These are phyloP conservation scores for Amblyjoppa proteus DNA, from an alignment of 2,888 invertebrate species.

Conservation along the genomic window DNA sequence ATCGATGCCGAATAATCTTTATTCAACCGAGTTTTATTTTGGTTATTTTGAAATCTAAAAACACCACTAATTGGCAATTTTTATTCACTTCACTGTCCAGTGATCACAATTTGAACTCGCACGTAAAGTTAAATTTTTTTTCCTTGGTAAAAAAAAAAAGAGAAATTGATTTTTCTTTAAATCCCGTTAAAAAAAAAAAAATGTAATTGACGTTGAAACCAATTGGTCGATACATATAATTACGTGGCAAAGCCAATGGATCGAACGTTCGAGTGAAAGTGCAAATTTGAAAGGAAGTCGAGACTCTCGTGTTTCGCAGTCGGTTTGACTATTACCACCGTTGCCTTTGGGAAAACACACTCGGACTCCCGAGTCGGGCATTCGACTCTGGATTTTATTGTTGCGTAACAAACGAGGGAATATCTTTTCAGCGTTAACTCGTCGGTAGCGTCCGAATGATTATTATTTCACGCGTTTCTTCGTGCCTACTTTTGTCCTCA, in stretches of 20 bases:
- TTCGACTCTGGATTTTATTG: not conserved
- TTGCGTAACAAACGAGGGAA: conserved; percentile 3
- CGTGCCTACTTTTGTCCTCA: not conserved
- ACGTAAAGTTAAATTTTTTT: no score
- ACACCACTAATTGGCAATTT: no score
- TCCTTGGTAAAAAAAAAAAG: no score
- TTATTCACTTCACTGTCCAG: no score
- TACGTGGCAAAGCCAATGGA: not conserved
- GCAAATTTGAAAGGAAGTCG: conserved; percentile 16
- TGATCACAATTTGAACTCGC: no score
- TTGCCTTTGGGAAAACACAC: not conserved
- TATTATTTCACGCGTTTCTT: not conserved
- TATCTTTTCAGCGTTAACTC: not conserved
- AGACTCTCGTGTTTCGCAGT: conserved; percentile 9
- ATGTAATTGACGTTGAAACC: not conserved
- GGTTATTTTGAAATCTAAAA: not conserved
- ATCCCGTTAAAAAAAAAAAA: not conserved
- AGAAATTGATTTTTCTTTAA: no score
- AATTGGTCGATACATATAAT: not conserved
- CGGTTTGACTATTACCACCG: not conserved
- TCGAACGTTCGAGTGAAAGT: conserved; percentile 21
- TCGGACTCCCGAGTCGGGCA: not conserved
- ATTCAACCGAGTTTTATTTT: not conserved
- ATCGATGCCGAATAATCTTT: not conserved
- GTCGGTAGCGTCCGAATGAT: not conserved